Conservation (phyloP, 92 coral and sea anemone genomes). For the Nematostella vectensis region DNA sequence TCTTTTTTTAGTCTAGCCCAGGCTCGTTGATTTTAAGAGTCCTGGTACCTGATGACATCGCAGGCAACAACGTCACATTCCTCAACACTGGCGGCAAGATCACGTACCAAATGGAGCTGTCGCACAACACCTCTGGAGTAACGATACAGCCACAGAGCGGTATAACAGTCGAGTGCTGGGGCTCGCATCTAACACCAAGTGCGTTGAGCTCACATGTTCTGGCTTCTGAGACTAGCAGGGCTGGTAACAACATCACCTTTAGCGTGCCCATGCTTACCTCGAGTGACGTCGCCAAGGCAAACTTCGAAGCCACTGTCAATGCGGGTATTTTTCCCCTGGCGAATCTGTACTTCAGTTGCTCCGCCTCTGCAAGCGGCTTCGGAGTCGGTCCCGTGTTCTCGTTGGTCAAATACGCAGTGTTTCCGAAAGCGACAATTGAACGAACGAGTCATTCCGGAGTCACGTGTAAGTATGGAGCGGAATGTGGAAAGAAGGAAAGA, state of each 20-base stretch:
- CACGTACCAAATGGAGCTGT: constrained; percentile 32
- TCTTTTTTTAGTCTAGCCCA: not conserved
- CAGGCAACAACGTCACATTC: constrained; percentile 50
- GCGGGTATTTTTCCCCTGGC: constrained; percentile 62
- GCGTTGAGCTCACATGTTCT: no score
- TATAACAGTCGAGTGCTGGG: constrained; percentile 28
- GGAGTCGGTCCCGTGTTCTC: constrained; percentile 49
- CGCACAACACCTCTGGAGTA: constrained; percentile 48
- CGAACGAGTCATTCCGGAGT: constrained; percentile 21
- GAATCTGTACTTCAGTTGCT: constrained; percentile 52
- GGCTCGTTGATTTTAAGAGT: constrained; percentile 23
- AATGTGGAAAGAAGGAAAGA: not conserved
- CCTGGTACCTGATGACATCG: constrained; percentile 21
- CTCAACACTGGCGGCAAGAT: constrained; percentile 57
- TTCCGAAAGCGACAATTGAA: constrained; percentile 57
- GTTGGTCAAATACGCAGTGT: constrained; percentile 65
- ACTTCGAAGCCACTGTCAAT: constrained; percentile 43
- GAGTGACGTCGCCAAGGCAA: constrained; percentile 15
- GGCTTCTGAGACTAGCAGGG: no score
- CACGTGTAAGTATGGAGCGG: constrained; percentile 2
- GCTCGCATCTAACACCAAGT: no score
- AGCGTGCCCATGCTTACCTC: not conserved
- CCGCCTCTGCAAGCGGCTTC: constrained; percentile 27
- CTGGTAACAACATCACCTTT: no score
- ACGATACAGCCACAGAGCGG: constrained; percentile 10